Base-by-base conservation (phyloP, 2,888 invertebrate genomes). In the Blera fallax region DNA sequence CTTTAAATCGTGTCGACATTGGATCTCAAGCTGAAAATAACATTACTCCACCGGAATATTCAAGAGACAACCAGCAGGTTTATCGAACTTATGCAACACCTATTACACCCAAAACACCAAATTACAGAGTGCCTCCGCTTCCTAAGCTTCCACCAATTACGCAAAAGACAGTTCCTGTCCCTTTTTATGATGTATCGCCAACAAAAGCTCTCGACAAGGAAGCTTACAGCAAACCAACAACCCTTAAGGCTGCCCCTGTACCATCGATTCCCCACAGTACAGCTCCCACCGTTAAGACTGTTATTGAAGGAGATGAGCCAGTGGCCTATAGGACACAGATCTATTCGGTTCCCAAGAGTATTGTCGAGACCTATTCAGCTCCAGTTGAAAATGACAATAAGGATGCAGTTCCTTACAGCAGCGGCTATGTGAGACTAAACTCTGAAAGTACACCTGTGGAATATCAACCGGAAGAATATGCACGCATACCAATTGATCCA, bases 381-480 rank as follows among this genome's bases (percentile, higher is more conserved):
- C 10, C n/a, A 14, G 1, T 0, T 40, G 40, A 14, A n/a, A 14
- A 11, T 14, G 40, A 40, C 14, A 6, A 40, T 40, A 40, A 6
- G 5, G 40, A 40, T 40, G n/a, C 7, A 77, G 45, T 18, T 10
- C 18, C 14, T 0, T 27, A 50, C 18, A 54, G 7, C 27, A 62
- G 16, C 2, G 50, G 7, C 2, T 54, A 27, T 10, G 3, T 29
- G n/a, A n/a, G n/a, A n/a, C n/a, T n/a, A 1, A 48, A 76, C 21
- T 16, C 24, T 0, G 56, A 56, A 10, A 8, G 16, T 5, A 56
- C 40, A 1, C 29, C 37, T 8, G 32, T 40, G 27, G 69, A 70
- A 8, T 50, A 81, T 45, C 62, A 62, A 3, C 54, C n/a, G 1
- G 60, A 70, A 27, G 62, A 62, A 16, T 64, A 70, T 48, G 50